phyloP scores from a whole-genome alignment of 2,797 vertebrate species.

The Sebastolobus altivelis region DNA sequence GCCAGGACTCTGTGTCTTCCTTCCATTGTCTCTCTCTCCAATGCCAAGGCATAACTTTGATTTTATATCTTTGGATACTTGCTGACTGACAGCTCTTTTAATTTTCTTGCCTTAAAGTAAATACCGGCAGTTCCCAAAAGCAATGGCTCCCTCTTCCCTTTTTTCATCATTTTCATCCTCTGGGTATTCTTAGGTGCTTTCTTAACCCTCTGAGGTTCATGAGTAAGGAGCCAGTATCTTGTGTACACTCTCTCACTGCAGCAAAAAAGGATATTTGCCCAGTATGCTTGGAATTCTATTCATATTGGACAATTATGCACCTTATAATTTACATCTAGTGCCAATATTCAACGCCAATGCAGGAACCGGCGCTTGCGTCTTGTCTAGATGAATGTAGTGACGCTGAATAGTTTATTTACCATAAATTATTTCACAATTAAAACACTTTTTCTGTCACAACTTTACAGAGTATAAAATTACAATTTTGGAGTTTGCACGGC shows the following conservation, averaged over 20 bases:
- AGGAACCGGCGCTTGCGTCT: not conserved
- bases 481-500: not conserved
- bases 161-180: conserved; percentile 34
- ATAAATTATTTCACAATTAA: not conserved
- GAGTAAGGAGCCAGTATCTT: conserved; percentile 40
- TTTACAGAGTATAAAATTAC: not conserved
- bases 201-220: conserved; percentile 37
- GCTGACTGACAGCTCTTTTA: conserved; percentile 56
- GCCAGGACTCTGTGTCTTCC: conserved; percentile 7
- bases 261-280: conserved; percentile 23
- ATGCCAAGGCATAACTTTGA: conserved; percentile 56
- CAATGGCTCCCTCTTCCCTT: conserved; percentile 22
- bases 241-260: conserved; percentile 9
- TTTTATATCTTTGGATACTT: conserved; percentile 37
- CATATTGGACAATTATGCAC: not conserved
- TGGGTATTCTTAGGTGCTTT: conserved; percentile 23
- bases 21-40: conserved; percentile 32
- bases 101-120: conserved; percentile 48
- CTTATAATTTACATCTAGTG: conserved; percentile 6
- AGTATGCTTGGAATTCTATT: not conserved
- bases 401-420: not conserved
- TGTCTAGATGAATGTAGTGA: not conserved
- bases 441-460: not conserved
- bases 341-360: not conserved
- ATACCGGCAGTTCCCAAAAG: conserved; percentile 33